A percentile compares a stretch with the other conserved stretches of the same genome.
These are phyloP conservation scores for Pardosa pseudoannulata DNA, from an alignment of 2,888 invertebrate genomes.

Conservation along the genomic window DNA sequence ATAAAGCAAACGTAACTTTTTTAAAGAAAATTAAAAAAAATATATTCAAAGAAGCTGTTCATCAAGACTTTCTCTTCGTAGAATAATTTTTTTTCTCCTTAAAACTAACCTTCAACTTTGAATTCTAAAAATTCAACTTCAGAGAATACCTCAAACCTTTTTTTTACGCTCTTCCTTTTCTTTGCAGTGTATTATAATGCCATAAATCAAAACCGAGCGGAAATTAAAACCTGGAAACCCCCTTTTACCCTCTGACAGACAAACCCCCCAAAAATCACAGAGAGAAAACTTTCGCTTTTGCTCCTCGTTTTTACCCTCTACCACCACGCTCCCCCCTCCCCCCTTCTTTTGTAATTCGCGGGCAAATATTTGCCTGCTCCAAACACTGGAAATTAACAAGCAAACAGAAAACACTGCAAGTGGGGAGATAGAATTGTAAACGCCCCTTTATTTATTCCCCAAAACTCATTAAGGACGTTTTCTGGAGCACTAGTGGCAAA, in stretches of 20 bases:
- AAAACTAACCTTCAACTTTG: no score
- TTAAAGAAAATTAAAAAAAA: no score
- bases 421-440: not conserved
- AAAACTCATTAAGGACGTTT: conserved; percentile 54
- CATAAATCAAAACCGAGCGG: conserved; percentile 6
- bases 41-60: no score
- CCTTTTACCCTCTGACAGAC: not conserved
- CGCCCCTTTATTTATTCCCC: conserved; percentile 15
- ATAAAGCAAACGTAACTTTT: no score
- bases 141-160: not conserved
- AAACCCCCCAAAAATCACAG: not conserved
- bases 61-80: no score
- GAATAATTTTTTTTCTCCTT: no score
- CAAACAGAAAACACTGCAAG: conserved; percentile 42
- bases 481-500: conserved; percentile 42
- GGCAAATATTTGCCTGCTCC: conserved; percentile 59
- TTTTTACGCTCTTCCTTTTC: not conserved
- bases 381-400: conserved; percentile 68
- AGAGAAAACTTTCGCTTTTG: not conserved
- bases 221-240: not conserved
- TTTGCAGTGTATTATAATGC: not conserved
- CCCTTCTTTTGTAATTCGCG: conserved; percentile 36
- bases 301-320: not conserved
- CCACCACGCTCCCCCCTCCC: not conserved
- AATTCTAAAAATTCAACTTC: not conserved